These are phyloP conservation scores for Pristionchus japonicus DNA, from an alignment of 2,888 invertebrate genomes.

Conservation along the genomic window DNA sequence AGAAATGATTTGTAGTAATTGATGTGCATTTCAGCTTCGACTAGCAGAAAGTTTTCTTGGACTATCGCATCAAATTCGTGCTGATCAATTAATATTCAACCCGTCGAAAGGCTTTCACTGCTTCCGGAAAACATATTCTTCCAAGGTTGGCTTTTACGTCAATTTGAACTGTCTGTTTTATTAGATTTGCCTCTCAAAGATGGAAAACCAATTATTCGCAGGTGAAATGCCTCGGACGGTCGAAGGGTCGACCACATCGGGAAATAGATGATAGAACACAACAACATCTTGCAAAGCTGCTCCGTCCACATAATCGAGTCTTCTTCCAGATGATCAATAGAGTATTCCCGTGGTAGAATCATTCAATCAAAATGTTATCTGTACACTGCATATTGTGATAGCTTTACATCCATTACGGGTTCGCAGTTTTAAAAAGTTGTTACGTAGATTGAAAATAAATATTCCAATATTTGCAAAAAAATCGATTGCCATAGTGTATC, in stretches of 20 bases:
- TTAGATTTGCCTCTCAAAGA: neutral
- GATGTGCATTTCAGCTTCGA: slow-evolving; percentile 78
- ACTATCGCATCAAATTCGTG: slow-evolving; percentile 82
- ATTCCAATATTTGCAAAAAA: neutral
- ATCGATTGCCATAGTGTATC: no score
- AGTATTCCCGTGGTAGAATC: slow-evolving; percentile 53
- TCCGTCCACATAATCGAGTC: slow-evolving; percentile 62
- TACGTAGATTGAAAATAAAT: neutral
- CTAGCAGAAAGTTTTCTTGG: slow-evolving; percentile 90
- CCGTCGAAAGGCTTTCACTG: slow-evolving; percentile 97
- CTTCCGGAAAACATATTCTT: slow-evolving; percentile 67
- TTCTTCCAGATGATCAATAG: slow-evolving; percentile 66
- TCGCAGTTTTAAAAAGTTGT: neutral
- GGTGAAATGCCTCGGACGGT: slow-evolving; percentile 49
- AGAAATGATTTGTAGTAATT: neutral
- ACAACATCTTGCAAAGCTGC: slow-evolving; percentile 51
- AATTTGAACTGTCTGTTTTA: no score
- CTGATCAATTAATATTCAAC: slow-evolving; percentile 95
- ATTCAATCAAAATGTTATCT: neutral
- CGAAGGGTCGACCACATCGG: slow-evolving; percentile 68
- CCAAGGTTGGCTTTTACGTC: slow-evolving; percentile 12
- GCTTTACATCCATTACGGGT: neutral
- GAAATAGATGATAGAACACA: slow-evolving; percentile 50
- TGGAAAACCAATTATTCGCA: neutral
- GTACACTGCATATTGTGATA: neutral